phyloP scores from a whole-genome alignment of 2,888 invertebrate species.

The Lasioglossum figueresi region DNA sequence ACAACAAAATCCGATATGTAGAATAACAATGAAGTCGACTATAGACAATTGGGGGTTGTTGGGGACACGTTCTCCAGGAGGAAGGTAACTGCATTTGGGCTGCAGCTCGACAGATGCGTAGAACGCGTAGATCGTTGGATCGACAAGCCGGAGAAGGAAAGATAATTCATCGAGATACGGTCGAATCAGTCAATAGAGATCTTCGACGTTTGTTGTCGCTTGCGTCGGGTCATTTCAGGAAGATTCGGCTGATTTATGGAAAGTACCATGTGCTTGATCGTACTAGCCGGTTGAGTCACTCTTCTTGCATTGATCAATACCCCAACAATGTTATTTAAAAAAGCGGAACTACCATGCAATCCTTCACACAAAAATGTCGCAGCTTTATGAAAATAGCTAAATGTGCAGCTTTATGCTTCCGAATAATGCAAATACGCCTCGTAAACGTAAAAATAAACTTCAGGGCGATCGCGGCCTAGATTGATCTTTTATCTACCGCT shows the following conservation, averaged over 20 bases:
- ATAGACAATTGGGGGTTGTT: background rate
- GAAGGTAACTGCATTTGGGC: constrained; percentile 35
- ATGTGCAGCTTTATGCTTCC: no score
- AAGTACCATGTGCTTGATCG: constrained; percentile 14
- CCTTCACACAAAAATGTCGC: no score
- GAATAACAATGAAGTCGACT: background rate
- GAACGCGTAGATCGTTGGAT: constrained; percentile 32
- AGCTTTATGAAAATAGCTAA: no score
- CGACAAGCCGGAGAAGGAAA: constrained; percentile 54
- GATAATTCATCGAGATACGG: constrained; percentile 64
- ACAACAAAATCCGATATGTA: no score
- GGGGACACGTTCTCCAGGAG: background rate
- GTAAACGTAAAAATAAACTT: no score
- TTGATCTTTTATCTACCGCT: no score
- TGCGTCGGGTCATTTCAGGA: constrained; percentile 46
- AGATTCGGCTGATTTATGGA: constrained; percentile 44
- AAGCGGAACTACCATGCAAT: no score
- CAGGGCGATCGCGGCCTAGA: no score
- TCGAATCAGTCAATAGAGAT: constrained; percentile 55
- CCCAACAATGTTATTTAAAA: background rate
- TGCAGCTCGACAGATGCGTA: constrained; percentile 60
- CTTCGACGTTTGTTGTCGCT: constrained; percentile 52
- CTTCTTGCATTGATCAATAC: background rate
- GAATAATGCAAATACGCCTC: no score
- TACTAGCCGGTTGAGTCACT: background rate